These are phyloP conservation scores for Tachina fera DNA, from an alignment of 2,888 invertebrate species.

Conservation along the genomic window DNA sequence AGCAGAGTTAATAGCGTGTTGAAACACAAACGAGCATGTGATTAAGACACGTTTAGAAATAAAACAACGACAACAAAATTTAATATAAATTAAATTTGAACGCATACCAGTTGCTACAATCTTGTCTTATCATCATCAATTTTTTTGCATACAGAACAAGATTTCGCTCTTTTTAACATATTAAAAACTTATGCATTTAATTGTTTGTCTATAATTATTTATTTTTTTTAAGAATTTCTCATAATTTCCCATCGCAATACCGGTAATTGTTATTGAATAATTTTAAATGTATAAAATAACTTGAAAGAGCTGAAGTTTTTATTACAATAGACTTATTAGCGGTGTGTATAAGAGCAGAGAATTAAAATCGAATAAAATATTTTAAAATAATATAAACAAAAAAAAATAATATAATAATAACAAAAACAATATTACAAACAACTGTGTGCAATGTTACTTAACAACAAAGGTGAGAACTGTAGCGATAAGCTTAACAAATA, in stretches of 20 bases:
- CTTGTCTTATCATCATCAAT: slow-evolving; percentile 48
- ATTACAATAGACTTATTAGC: not conserved
- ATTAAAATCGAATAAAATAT: slow-evolving; percentile 26
- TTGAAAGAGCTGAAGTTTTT: not conserved
- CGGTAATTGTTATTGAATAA: slow-evolving; percentile 4
- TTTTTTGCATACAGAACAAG: slow-evolving; percentile 47
- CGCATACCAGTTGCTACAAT: slow-evolving; percentile 32
- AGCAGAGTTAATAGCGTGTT: not conserved
- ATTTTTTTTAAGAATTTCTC: not conserved
- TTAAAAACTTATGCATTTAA: not conserved
- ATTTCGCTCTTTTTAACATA: slow-evolving; percentile 4
- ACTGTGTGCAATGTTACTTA: slow-evolving; percentile 40
- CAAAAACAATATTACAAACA: slow-evolving; percentile 20
- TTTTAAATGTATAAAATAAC: not conserved
- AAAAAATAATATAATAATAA: not conserved
- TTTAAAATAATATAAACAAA: slow-evolving; percentile 17
- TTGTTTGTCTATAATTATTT: not conserved
- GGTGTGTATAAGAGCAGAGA: not conserved
- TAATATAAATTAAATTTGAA: slow-evolving; percentile 13
- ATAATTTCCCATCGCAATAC: not conserved
- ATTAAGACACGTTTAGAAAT: slow-evolving; percentile 26
- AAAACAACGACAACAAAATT: not conserved
- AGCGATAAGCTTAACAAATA: slow-evolving; percentile 14
- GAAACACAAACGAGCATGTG: slow-evolving; percentile 1
- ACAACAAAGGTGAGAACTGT: slow-evolving; percentile 61